Evolutionary conservation across 2,888 invertebrate genomes (phyloP).

Genomic region (Tortrix viridana): DNA sequence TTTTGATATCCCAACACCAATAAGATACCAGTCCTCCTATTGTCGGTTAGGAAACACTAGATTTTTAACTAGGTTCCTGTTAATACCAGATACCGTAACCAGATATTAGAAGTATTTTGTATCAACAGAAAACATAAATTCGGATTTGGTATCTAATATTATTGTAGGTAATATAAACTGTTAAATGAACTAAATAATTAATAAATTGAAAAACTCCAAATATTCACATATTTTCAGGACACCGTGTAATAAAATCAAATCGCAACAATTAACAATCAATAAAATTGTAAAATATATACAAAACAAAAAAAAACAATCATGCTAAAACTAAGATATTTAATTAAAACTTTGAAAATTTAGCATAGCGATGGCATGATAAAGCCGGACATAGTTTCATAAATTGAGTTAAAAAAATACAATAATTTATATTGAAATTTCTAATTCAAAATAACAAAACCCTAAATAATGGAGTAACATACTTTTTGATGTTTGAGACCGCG

Average conservation of each 20-base stretch:
- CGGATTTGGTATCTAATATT: too few species aligned
- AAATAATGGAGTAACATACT: too few species aligned
- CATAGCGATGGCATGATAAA: slow-evolving; percentile 1
- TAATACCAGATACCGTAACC: too few species aligned
- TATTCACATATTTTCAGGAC: slow-evolving; percentile 9
- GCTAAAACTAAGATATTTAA: slow-evolving; percentile 1
- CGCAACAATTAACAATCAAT: slow-evolving; percentile 17
- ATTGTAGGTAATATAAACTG: too few species aligned
- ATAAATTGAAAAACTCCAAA: not conserved
- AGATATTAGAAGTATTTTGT: too few species aligned
- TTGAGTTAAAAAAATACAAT: not conserved
- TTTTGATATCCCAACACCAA: too few species aligned
- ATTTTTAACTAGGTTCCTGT: too few species aligned
- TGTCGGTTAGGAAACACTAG: too few species aligned
- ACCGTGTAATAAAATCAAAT: slow-evolving; percentile 9
- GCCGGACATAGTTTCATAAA: too few species aligned
- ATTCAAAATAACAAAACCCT: not conserved
- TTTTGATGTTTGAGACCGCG: not conserved
- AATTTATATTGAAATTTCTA: not conserved
- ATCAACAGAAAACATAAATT: too few species aligned
- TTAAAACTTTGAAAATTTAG: not conserved
- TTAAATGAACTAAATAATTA: not conserved
- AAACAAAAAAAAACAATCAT: slow-evolving; percentile 15
- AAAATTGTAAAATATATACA: slow-evolving; percentile 21
- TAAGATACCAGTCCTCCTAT: too few species aligned